Evolutionary conservation across 1,140 invertebrate species (phyloP).

Genomic region (Arion vulgaris): DNA sequence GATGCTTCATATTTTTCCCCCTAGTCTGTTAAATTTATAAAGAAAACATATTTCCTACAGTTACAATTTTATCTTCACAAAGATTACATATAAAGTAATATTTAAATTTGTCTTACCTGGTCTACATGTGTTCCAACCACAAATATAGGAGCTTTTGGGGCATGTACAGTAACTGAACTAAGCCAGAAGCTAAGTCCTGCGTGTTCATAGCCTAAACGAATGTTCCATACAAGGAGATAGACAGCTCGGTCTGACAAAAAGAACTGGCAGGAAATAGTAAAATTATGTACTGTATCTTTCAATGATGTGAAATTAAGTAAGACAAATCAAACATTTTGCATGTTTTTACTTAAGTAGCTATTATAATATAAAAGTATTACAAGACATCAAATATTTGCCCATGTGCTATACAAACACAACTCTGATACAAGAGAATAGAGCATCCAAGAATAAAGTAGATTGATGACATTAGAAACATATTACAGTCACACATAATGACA

Average conservation of each 20-base stretch:
- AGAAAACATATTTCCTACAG: too few species aligned
- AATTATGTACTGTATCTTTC: not conserved
- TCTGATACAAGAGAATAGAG: too few species aligned
- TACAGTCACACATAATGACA: too few species aligned
- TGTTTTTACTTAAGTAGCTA: too few species aligned
- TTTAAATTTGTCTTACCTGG: conserved; percentile 52
- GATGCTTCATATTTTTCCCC: too few species aligned
- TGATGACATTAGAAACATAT: too few species aligned
- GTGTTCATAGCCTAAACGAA: conserved; percentile 70
- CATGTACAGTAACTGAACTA: conserved; percentile 70
- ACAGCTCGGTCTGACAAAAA: conserved; percentile 71
- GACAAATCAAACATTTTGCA: too few species aligned
- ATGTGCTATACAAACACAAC: too few species aligned
- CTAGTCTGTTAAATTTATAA: too few species aligned
- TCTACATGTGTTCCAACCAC: conserved; percentile 71
- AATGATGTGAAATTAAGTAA: not conserved
- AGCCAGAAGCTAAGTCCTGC: conserved; percentile 69
- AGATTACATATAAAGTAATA: not conserved
- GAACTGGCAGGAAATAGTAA: conserved; percentile 57
- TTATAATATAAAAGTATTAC: too few species aligned
- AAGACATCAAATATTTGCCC: too few species aligned
- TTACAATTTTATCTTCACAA: not conserved
- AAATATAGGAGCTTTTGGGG: conserved; percentile 71
- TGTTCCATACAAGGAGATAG: conserved; percentile 71
- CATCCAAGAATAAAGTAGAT: too few species aligned